phyloP scores from a whole-genome alignment of 2,113 vertebrate species.

The Callocephalon fimbriatum region DNA sequence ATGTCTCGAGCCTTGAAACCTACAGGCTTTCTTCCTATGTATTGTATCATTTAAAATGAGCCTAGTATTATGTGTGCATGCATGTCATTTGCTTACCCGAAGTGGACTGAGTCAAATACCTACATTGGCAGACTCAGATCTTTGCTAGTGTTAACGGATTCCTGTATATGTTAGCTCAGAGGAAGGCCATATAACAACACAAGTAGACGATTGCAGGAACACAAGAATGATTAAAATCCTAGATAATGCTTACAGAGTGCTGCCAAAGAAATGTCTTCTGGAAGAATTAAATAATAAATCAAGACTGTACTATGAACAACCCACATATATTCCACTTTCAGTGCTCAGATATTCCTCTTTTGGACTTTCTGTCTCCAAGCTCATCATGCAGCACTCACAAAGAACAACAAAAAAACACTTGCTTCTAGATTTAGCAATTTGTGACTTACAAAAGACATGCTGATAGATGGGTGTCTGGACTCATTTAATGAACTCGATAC shows the following conservation, averaged over 20 bases:
- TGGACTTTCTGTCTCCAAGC: constrained; percentile 4
- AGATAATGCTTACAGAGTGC: not conserved
- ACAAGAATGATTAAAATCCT: not conserved
- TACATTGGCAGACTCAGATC: not conserved
- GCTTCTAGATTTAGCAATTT: constrained; percentile 3
- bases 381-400: constrained; percentile 5
- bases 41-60: fast-evolving
- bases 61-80: fast-evolving
- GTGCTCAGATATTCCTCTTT: not conserved
- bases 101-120: not conserved
- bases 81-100: not conserved
- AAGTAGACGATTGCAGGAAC: not conserved
- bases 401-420: not conserved
- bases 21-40: not conserved
- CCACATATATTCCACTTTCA: not conserved
- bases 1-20: not conserved
- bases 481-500: constrained; percentile 5
- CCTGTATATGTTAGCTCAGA: not conserved
- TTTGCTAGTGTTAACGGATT: not conserved
- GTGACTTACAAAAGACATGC: not conserved
- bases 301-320: not conserved
- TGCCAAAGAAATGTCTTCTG: constrained; percentile 1
- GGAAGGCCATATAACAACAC: not conserved
- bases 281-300: constrained; percentile 31
- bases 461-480: constrained; percentile 20